Percentiles rank a stretch among this genome's conserved stretches.
Evolutionary conservation across 2,888 invertebrate genomes (phyloP).

Genomic region (Habrosyne pyritoides): DNA sequence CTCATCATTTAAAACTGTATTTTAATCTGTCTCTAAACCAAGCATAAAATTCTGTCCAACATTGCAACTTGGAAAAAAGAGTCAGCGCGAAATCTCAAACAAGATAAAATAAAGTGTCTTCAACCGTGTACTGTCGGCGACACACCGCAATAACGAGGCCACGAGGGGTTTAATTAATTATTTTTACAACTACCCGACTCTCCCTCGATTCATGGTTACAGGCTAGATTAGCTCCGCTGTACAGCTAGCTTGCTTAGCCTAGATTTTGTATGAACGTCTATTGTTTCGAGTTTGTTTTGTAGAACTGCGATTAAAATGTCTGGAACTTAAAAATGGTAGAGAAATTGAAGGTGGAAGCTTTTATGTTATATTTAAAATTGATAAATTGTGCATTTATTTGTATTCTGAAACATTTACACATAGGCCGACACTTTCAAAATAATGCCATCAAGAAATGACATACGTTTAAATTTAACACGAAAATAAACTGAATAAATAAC

Average conservation of each 20-base stretch:
- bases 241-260: background rate
- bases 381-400: no score
- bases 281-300: background rate
- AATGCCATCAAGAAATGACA: no score
- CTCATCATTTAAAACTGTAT: no score
- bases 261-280: background rate
- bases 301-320: background rate
- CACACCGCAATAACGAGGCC: constrained; percentile 11
- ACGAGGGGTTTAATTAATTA: constrained; percentile 22
- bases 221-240: background rate
- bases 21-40: no score
- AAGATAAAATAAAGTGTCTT: background rate
- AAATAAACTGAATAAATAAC: background rate
- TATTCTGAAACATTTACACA: no score
- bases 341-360: background rate
- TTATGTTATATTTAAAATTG: no score
- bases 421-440: no score
- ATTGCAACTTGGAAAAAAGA: background rate
- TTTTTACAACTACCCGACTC: constrained; percentile 19
- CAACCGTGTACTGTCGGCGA: background rate
- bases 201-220: background rate
- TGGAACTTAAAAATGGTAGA: background rate
- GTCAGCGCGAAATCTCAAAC: background rate
- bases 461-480: background rate
- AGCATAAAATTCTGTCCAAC: background rate